These are phyloP conservation scores for Pterocles orientalis DNA, from an alignment of 2,113 vertebrate genomes.

Conservation along the genomic window DNA sequence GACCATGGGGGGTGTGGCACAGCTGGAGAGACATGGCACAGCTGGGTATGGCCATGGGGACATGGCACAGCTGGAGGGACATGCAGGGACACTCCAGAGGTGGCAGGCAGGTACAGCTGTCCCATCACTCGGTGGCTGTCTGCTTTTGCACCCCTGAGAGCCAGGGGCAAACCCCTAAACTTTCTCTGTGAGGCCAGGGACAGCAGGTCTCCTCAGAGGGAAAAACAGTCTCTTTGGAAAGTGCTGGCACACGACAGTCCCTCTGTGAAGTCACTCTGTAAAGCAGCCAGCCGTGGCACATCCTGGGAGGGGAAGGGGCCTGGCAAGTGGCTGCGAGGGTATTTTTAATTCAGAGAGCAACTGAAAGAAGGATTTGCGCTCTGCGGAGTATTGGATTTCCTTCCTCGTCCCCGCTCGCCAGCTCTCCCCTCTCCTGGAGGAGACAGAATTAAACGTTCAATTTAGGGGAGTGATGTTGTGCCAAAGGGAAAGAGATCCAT, in stretches of 20 bases:
- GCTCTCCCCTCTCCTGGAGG: not conserved
- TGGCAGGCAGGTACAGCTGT: rapidly evolving
- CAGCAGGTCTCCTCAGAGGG: not conserved
- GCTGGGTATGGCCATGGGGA: too few relatives aligned
- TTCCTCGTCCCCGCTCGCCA: not conserved
- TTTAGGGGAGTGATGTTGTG: not conserved
- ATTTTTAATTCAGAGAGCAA: not conserved
- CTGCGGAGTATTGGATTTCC: not conserved
- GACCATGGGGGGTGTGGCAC: not conserved
- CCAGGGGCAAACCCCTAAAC: not conserved
- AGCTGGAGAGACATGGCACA: not conserved
- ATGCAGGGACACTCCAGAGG: not conserved
- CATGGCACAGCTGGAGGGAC: not conserved
- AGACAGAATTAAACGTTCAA: not conserved
- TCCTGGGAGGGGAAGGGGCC: not conserved
- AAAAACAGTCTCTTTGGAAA: not conserved
- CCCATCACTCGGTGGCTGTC: too few relatives aligned
- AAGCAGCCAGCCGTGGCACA: not conserved
- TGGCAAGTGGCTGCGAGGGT: not conserved
- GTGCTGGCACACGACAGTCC: rapidly evolving
- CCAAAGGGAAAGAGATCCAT: not conserved
- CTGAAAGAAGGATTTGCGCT: not conserved
- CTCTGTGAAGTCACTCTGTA: not conserved
- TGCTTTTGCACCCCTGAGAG: not conserved
- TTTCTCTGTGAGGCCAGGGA: too few relatives aligned